Percentiles rank a stretch among this genome's conserved stretches.
These are phyloP conservation scores for Latheticus oryzae DNA, from an alignment of 2,888 invertebrate genomes.

Conservation along the genomic window DNA sequence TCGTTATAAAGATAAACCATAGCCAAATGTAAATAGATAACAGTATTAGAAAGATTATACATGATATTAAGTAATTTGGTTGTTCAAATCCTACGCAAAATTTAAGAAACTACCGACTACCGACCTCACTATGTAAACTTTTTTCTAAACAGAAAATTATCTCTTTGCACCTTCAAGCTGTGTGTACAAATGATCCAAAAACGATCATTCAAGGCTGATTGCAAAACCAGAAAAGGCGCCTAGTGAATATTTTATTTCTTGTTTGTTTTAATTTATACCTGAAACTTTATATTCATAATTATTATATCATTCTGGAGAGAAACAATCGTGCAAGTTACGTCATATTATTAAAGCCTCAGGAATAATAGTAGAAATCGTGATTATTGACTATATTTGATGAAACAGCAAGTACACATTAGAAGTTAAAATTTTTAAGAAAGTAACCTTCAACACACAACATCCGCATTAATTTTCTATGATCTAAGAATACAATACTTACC, in stretches of 20 bases:
- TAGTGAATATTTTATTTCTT: conserved; percentile 32
- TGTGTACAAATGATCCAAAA: conserved; percentile 33
- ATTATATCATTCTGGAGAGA: conserved; percentile 24
- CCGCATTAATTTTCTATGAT: too few species aligned
- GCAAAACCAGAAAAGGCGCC: conserved; percentile 40
- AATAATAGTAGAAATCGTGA: conserved; percentile 25
- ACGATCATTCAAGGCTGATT: conserved; percentile 39
- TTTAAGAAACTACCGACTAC: background rate
- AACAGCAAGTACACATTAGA: too few species aligned
- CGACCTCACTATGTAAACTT: background rate
- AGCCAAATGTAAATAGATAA: background rate
- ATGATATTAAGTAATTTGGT: conserved; percentile 1
- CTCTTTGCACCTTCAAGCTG: conserved; percentile 15
- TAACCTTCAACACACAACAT: too few species aligned
- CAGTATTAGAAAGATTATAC: background rate
- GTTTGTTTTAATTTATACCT: conserved; percentile 24
- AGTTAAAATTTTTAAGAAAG: too few species aligned
- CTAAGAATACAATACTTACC: conserved; percentile 13
- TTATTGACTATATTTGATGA: too few species aligned
- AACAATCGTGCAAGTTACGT: conserved; percentile 20
- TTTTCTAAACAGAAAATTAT: background rate
- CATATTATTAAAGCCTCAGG: conserved; percentile 17
- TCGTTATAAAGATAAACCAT: too few species aligned
- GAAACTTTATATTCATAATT: conserved; percentile 30
- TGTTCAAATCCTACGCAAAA: too few species aligned